Evolutionary conservation across 2,113 vertebrate genomes (phyloP).

Genomic region (Equus quagga): DNA sequence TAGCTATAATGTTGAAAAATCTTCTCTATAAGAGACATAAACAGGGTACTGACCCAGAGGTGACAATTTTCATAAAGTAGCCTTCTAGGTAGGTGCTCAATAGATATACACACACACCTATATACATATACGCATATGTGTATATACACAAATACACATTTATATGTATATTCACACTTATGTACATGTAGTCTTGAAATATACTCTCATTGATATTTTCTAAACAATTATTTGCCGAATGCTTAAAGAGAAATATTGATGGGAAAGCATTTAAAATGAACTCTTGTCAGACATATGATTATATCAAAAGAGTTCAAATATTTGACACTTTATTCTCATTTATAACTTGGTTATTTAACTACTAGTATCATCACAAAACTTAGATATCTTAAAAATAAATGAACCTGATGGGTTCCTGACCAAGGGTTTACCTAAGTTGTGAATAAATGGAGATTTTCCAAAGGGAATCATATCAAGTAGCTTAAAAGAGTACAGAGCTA

Average conservation of each 20-base stretch:
- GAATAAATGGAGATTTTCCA: constrained; percentile 38
- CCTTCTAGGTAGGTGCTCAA: constrained; percentile 40
- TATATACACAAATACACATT: neutral
- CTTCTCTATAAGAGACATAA: constrained; percentile 54
- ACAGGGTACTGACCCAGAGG: constrained; percentile 44
- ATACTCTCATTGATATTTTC: constrained; percentile 54
- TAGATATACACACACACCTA: neutral
- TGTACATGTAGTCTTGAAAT: neutral
- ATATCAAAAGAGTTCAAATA: constrained; percentile 14
- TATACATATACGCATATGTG: neutral
- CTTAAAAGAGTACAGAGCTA: neutral
- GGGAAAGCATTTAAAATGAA: constrained; percentile 42
- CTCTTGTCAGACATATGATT: neutral
- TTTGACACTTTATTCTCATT: constrained; percentile 55
- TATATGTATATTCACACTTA: neutral
- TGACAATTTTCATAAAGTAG: constrained; percentile 56
- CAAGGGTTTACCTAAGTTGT: constrained; percentile 39
- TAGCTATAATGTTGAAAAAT: constrained; percentile 55
- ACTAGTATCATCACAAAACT: constrained; percentile 24
- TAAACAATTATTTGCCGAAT: constrained; percentile 36
- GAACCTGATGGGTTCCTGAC: neutral
- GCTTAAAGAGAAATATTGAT: constrained; percentile 27
- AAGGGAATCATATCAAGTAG: neutral
- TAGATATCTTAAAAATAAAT: constrained; percentile 27
- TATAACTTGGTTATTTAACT: constrained; percentile 36